Evolutionary conservation across 1,140 invertebrate genomes (phyloP), one percentile per base, ranked within the genome.

Genomic region (Tyrophagus putrescentiae): DNA sequence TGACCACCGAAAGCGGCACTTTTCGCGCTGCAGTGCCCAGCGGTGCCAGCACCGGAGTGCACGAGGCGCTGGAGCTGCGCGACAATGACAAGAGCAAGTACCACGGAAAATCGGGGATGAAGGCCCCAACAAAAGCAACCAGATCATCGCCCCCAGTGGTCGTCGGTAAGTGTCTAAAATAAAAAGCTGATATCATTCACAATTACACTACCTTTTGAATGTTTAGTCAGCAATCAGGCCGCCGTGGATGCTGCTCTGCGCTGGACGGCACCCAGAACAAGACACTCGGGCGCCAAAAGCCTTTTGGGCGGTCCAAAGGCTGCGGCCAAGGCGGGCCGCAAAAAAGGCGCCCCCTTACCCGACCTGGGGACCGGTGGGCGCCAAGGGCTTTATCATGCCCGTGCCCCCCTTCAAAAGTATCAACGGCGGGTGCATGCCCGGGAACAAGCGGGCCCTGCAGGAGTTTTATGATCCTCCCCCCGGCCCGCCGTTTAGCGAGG

Each of bases 401-500:
- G 87, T 92, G 4, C 95, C 95, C 59, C 90, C 93, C 33, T 94
- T 99, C 73, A 99, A 99, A 73, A 92, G 98, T 13, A 98, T 98
- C 73, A 99, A 98, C 72, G 95, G 95, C 65, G 95, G 95, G 34
- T 92, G 87, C 57, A 95, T 98, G 72, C 95, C 95, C 70, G 95
- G 93, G 63, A 98, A 98, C 73, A 95, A 95, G 72, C 76, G 98
- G 59, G 94, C 93, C 62, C 97, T 98, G 91, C 94, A 98, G 73
- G 93, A 95, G 72, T 96, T 96, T 74, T 95, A 97, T 90, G 89
- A 93, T 67, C 72, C 94, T 25, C 87, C 87, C 58, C 87, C 84
- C 68, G 82, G 95, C 62, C 72, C 77, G 11, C 82, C 80, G 57
- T 99, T 99, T 75, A 85, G 82, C 34, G 93, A 99, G 72, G 95